A percentile compares a stretch with the other conserved stretches of the same genome.
These are phyloP conservation scores for Leptodactylus fallax DNA, from an alignment of 2,797 vertebrate species.

Conservation along the genomic window DNA sequence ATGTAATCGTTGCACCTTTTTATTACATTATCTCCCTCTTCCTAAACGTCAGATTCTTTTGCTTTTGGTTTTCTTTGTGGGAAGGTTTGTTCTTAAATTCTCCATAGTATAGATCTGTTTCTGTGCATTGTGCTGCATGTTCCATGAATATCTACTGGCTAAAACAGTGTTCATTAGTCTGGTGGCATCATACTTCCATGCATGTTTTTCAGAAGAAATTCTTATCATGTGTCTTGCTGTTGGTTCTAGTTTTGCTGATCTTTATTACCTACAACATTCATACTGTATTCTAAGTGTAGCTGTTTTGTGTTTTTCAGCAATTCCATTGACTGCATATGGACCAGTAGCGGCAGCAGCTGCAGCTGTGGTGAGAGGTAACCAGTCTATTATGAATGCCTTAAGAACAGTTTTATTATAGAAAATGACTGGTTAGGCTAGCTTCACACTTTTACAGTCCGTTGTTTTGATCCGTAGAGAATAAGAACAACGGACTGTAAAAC, in stretches of 20 bases:
- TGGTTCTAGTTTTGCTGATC: not conserved
- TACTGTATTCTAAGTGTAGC: constrained; percentile 8
- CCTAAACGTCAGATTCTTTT: not conserved
- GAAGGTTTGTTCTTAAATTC: not conserved
- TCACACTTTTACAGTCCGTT: too few relatives aligned
- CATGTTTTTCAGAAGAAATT: constrained; percentile 18
- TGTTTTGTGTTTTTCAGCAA: constrained; percentile 80
- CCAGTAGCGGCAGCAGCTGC: constrained; percentile 94
- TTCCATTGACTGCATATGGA: constrained; percentile 96
- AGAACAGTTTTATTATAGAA: not conserved
- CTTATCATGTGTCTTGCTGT: not conserved
- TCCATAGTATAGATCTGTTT: not conserved
- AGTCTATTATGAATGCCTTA: constrained; percentile 20
- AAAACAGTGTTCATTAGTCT: not conserved
- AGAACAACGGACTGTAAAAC: too few relatives aligned
- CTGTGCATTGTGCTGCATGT: not conserved
- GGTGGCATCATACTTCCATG: not conserved
- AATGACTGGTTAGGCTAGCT: not conserved
- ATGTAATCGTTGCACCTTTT: too few relatives aligned
- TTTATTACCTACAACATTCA: not conserved
- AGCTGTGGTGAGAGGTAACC: constrained; percentile 89
- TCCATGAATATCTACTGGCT: not conserved
- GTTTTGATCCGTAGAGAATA: too few relatives aligned
- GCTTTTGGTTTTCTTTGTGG: not conserved
- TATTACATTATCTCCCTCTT: not conserved